Base-by-base conservation (phyloP, 2,797 vertebrate genomes). In the Tapirus indicus region DNA sequence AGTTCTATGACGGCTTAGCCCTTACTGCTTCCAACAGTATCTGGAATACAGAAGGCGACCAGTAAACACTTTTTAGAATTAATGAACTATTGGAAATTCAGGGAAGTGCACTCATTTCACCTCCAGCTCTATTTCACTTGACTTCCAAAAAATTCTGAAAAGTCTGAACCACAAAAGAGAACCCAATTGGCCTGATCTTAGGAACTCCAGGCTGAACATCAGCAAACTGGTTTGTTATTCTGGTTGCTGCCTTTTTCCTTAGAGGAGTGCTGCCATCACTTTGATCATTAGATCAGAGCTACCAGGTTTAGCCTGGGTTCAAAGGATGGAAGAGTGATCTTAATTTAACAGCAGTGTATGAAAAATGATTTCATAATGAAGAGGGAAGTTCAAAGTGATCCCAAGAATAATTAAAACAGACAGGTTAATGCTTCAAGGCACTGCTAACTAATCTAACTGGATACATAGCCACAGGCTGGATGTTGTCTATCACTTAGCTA, bases 261-360 rank as follows among this genome's bases (percentile, higher is more conserved):
- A 47, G 60, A 95, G 52, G 35, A 72, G 89, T 96, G 44, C 66
- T 93, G 12, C 6, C 11, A 0, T 79, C n/a, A 66, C 64, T 97
- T 93, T 95, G 87, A 88, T 74, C 88, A 79, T 66, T 71, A 93
- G 56, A 88, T 92, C 86, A 95, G 44, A 96, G 85, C 64, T 62
- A 41, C 27, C 44, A 52, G 38, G 91, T 87, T 95, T 91, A 89
- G 64, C 71, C 92, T 84, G 83, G 47, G 52, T 66, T 94, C 64
- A 60, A 72, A 86, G 16, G 32, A 80, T 41, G 23, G 18, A 87
- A 87, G 5, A 56, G 41, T 83, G 47, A 94, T 91, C 64, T 94
- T 82, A 89, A 60, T 91, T 94, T 74, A 96, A 90, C n/a, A 83
- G 72, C 17, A 84, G 44, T 75, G 11, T 60, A 27, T 93, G 38